phyloP scores from a whole-genome alignment of 2,113 vertebrate genomes.

The Glaucidium brasilianum region DNA sequence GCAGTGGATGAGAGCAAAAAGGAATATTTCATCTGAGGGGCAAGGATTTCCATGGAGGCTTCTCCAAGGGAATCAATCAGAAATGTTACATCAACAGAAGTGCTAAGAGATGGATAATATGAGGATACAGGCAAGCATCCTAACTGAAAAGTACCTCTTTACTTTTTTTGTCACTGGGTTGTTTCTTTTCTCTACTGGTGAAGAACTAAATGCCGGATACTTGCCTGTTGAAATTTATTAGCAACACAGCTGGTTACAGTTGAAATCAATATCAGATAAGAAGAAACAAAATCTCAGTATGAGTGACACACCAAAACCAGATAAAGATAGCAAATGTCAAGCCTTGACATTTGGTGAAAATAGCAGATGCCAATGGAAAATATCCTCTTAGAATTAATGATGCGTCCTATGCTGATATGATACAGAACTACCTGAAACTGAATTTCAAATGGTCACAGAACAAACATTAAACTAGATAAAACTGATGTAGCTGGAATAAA shows the following conservation, averaged over 20 bases:
- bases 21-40: constrained; percentile 88
- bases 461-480: constrained; percentile 19
- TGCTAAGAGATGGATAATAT: constrained; percentile 1
- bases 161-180: background rate
- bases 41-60: background rate
- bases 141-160: constrained; percentile 17
- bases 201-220: constrained; percentile 13
- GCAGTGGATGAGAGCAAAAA: constrained; percentile 81
- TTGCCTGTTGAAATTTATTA: constrained; percentile 54
- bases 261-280: constrained; percentile 42
- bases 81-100: background rate
- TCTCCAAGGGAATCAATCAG: background rate
- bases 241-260: background rate
- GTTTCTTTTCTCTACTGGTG: background rate
- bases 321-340: constrained; percentile 67
- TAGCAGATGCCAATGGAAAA: constrained; percentile 53
- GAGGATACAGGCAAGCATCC: constrained; percentile 2
- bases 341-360: constrained; percentile 64
- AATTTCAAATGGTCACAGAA: constrained; percentile 53
- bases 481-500: background rate
- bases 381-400: constrained; percentile 42
- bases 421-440: constrained; percentile 59
- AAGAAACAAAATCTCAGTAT: constrained; percentile 49
- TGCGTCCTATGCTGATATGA: constrained; percentile 29
- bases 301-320: constrained; percentile 20